Conservation (phyloP, 2,888 invertebrate species). For the Rhagonycha lutea region DNA sequence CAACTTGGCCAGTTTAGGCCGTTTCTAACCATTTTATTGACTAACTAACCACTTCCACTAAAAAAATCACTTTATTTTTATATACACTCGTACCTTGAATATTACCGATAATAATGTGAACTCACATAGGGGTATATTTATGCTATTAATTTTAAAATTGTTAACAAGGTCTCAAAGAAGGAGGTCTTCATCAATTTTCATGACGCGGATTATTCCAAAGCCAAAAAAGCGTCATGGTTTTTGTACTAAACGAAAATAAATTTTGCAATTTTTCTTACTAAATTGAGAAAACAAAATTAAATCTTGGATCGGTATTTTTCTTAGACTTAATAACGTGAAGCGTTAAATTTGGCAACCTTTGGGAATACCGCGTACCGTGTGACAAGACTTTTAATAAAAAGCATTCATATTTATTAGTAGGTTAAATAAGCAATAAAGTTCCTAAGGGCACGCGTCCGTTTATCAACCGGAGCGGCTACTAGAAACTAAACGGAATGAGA, state of each 20-base stretch:
- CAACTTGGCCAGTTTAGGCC: constrained; percentile 22
- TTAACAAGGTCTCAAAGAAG: background rate
- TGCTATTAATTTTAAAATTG: constrained; percentile 13
- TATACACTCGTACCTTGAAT: constrained; percentile 35
- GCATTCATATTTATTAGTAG: background rate
- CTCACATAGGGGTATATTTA: constrained; percentile 28
- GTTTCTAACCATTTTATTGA: constrained; percentile 46
- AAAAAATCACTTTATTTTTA: constrained; percentile 51
- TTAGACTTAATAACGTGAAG: background rate
- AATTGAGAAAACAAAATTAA: background rate
- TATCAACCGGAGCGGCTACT: background rate
- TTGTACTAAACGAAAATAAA: background rate
- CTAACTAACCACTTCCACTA: constrained; percentile 53
- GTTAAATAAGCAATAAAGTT: background rate
- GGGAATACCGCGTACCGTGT: background rate
- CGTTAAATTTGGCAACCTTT: background rate
- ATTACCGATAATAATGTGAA: constrained; percentile 36
- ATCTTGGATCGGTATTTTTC: background rate
- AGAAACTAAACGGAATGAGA: background rate
- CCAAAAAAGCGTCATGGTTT: background rate
- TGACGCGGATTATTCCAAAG: background rate
- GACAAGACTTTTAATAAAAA: background rate
- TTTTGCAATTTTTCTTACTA: background rate
- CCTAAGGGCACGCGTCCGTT: background rate
- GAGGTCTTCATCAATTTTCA: background rate